Evolutionary conservation across 2,888 invertebrate species (phyloP), one percentile per base, ranked within the genome.

Genomic region (Trichacis sp.): DNA sequence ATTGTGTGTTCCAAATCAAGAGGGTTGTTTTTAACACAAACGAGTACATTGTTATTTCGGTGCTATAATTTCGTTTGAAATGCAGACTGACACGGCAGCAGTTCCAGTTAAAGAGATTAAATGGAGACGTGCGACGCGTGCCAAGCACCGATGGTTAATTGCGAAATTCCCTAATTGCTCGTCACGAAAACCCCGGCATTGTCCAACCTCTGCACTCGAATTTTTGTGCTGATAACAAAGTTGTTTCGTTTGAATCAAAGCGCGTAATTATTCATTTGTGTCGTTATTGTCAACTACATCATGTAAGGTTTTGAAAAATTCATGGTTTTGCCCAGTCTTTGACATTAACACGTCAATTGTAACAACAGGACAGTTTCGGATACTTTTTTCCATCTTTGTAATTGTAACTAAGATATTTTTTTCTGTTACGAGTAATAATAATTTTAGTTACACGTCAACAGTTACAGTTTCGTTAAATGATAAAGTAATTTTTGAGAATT

Each of bases 1-100:
- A 40, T 40, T 12, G 14, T 40, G 8, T 40, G n/a, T 15, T 15
- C 40, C 40, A 12, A 12, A 12, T 15, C 15, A 40, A 12, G 24
- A 29, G 51, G 45, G 33, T 55, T 46, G 47, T 40, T 38, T 40
- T 49, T 15, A 48, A 30, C 47, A 17, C 29, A 42, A 40, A 40
- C 29, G 43, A 9, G 43, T 30, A 47, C 52, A 61, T 63, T 42
- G 38, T 66, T 64, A 56, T 66, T 58, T 51, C 58, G 55, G 24
- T 55, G 65, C 66, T 74, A 77, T 80, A 81, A 81, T 79, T 81
- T 76, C 77, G 80, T 81, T 82, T 80, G 78, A 81, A 82, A 83
- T 81, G 79, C 83, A 82, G 81, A 83, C 82, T 78, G 81, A 79
- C 80, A 70, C 79, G 73, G 60, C 72, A 73, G 74, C 73, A 74